Evolutionary conservation across 2,113 vertebrate genomes (phyloP).

Genomic region (Struthio camelus): DNA sequence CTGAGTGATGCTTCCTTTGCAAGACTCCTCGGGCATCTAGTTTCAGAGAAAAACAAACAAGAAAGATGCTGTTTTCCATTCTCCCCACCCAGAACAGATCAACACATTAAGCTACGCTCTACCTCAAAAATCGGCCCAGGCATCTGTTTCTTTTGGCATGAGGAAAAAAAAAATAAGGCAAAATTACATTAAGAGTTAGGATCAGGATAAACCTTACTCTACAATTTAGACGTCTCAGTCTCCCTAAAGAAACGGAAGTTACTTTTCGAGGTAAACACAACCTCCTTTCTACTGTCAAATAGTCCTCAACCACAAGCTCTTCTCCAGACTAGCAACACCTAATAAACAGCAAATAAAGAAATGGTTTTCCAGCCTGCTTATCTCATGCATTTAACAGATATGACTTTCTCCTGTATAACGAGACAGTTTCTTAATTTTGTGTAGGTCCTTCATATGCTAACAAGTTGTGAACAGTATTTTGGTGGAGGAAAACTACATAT

Average conservation of each 20-base stretch:
- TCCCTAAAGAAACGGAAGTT: not conserved
- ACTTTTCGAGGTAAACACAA: not conserved
- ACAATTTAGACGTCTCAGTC: not conserved
- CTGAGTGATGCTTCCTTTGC: not conserved
- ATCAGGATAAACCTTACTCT: not conserved
- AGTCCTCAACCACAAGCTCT: not conserved
- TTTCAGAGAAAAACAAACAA: not conserved
- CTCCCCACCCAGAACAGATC: not conserved
- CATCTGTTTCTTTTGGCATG: fast-evolving
- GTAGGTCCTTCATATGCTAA: not conserved
- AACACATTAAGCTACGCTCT: not conserved
- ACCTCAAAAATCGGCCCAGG: not conserved
- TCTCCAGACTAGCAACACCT: not conserved
- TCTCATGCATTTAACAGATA: not conserved
- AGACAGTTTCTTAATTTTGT: not conserved
- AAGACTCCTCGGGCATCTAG: slow-evolving; percentile 61
- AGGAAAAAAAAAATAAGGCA: not conserved
- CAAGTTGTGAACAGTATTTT: not conserved
- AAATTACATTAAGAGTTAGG: not conserved
- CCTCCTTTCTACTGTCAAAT: not conserved
- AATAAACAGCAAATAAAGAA: not conserved
- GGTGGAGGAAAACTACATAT: not conserved
- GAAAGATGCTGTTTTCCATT: not conserved
- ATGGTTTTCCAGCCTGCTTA: not conserved
- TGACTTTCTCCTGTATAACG: not conserved